Evolutionary conservation across 2,888 invertebrate species (phyloP).

Genomic region (Drosophila anomalipes): DNA sequence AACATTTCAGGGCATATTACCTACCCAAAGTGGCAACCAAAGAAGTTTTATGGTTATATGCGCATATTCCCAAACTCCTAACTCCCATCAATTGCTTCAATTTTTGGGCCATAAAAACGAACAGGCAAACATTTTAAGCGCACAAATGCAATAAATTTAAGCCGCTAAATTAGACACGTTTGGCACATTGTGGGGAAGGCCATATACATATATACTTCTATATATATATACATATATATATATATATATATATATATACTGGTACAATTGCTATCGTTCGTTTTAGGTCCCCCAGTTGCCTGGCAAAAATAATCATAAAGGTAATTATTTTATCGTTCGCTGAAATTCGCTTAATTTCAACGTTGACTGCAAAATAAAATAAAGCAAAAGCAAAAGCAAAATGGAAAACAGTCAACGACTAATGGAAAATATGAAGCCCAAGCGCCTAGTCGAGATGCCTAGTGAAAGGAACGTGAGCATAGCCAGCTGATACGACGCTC

Average conservation of each 20-base stretch:
- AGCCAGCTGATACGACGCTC: background rate
- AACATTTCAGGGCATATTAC: slow-evolving; percentile 5
- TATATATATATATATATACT: background rate
- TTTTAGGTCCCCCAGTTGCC: background rate
- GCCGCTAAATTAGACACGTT: slow-evolving; percentile 75
- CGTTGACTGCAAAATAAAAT: slow-evolving; percentile 34
- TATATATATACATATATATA: background rate
- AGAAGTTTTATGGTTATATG: slow-evolving; percentile 39
- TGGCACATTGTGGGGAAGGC: slow-evolving; percentile 48
- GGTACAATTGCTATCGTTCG: slow-evolving; percentile 25
- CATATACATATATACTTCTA: background rate
- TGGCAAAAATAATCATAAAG: slow-evolving; percentile 73
- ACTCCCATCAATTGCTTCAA: slow-evolving; percentile 49
- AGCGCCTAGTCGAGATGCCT: slow-evolving; percentile 24
- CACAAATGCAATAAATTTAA: slow-evolving; percentile 72
- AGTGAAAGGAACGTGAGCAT: slow-evolving; percentile 1
- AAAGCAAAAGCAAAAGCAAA: slow-evolving; percentile 8
- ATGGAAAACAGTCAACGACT: slow-evolving; percentile 30
- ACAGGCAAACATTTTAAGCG: slow-evolving; percentile 70
- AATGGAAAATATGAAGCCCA: slow-evolving; percentile 66
- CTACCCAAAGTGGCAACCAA: slow-evolving; percentile 4
- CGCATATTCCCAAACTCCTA: slow-evolving; percentile 28
- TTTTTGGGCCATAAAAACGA: slow-evolving; percentile 62
- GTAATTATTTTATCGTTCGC: slow-evolving; percentile 77
- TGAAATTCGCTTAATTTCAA: slow-evolving; percentile 73